Conservation (phyloP, 2,888 invertebrate species). For the Tetragnatha montana region DNA sequence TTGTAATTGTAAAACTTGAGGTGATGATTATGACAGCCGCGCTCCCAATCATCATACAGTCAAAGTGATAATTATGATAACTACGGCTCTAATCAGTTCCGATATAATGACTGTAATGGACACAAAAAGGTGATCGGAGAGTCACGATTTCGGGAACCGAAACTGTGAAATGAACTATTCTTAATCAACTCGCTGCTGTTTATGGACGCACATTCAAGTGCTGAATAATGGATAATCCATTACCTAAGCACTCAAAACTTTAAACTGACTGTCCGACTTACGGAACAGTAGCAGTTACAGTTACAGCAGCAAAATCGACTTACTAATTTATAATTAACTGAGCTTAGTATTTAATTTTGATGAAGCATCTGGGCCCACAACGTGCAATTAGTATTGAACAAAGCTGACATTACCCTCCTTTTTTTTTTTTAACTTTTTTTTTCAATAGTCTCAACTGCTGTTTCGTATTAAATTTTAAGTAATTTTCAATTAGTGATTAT, state of each 20-base stretch:
- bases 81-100: slow-evolving; percentile 16
- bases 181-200: slow-evolving; percentile 17
- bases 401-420: neutral
- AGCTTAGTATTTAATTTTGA: neutral
- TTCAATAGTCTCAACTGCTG: neutral
- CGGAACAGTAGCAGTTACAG: neutral
- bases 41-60: slow-evolving; percentile 13
- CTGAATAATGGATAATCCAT: slow-evolving; percentile 23
- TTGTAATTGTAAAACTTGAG: slow-evolving; percentile 19
- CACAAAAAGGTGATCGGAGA: slow-evolving; percentile 1
- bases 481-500: neutral
- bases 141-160: slow-evolving; percentile 15
- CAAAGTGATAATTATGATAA: slow-evolving; percentile 17
- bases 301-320: neutral
- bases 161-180: neutral
- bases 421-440: no score
- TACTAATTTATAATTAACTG: neutral
- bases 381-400: neutral
- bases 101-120: slow-evolving; percentile 6
- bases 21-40: slow-evolving; percentile 11
- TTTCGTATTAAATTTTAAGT: neutral
- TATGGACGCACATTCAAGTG: slow-evolving; percentile 7
- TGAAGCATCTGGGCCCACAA: neutral
- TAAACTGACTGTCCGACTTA: neutral
- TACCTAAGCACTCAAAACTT: neutral